Evolutionary conservation across 2,888 invertebrate species (phyloP).

Genomic region (Byasa hedistus): DNA sequence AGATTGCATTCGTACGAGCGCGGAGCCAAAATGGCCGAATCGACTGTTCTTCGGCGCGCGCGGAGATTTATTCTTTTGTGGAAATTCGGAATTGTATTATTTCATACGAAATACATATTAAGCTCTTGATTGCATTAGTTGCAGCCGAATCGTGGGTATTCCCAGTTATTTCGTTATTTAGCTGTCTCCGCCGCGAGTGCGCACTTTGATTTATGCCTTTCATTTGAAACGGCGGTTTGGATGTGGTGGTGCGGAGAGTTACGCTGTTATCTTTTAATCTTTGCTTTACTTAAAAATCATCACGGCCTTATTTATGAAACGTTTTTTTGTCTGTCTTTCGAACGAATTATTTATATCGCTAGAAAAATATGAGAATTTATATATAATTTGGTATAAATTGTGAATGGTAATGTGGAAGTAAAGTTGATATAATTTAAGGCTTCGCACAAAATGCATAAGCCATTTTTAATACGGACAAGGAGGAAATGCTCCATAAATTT

Average conservation of each 20-base stretch:
- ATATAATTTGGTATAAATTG: no score
- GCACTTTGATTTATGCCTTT: slow-evolving; percentile 15
- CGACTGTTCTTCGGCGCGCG: slow-evolving; percentile 38
- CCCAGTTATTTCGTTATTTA: slow-evolving; percentile 23
- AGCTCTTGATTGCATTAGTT: slow-evolving; percentile 8
- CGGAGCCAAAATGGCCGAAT: slow-evolving; percentile 43
- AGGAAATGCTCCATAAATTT: slow-evolving; percentile 30
- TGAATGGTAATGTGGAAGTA: background rate
- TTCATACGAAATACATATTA: slow-evolving; percentile 11
- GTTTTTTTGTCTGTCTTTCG: no score
- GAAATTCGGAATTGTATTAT: slow-evolving; percentile 14
- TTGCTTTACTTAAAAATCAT: no score
- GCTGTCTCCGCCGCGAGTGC: slow-evolving; percentile 12
- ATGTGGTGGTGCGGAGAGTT: no score
- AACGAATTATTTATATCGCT: no score
- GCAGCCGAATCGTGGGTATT: slow-evolving; percentile 11
- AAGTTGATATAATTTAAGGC: slow-evolving; percentile 9
- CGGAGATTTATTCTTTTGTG: slow-evolving; percentile 23
- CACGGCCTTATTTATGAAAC: no score
- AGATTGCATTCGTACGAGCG: slow-evolving; percentile 55
- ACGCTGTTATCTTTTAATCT: no score
- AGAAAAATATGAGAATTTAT: no score
- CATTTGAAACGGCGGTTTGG: background rate
- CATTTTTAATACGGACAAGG: slow-evolving; percentile 25
- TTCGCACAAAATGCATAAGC: slow-evolving; percentile 8